Evolutionary conservation across 2,888 invertebrate genomes (phyloP), one percentile per base, ranked within the genome.

Genomic region (Chymomyza amoena): DNA sequence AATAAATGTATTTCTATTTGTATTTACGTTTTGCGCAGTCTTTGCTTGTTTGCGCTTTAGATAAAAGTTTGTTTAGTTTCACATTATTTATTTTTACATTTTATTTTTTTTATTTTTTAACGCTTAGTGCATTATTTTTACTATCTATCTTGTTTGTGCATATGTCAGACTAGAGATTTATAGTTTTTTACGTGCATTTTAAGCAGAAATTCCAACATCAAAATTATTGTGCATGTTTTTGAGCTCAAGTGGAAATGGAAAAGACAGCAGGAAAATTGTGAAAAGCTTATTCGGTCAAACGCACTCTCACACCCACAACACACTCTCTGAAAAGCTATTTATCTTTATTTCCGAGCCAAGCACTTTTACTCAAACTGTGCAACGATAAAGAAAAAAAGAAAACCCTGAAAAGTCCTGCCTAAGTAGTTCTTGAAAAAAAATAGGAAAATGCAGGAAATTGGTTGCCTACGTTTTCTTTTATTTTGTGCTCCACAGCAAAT

Each of bases 11-110:
- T 71, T 71, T 77, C 66, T 77, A 28, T 77, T 69, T 73, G 73
- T 73, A 32, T 32, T 2, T 32, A 32, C 32, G 32, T 32, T 32
- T 32, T 32, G 69, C 54, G 69, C 54, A 16, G 54, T 20, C 69
- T 57, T 68, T 77, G 69, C 80, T 78, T 78, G 71, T 77, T 77
- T 80, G 75, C 66, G 67, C 64, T 62, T 65, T 45, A 77, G 75
- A 80, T 77, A 80, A 77, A 57, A 39, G 50, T 69, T 71, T 61
- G 71, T 75, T 64, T 74, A 61, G 74, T 66, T 61, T 69, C 39
- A 13, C 6, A 45, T 45, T 45, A 45, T 45, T 45, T 25, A 6
- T n/a, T 51, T 36, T 50, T 13, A 18, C 0, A 16, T 2, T 25
- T 4, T n/a, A 7, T 59, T 52, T 7, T n/a, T 50, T 57, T 20